Evolutionary conservation across 1,140 invertebrate genomes (phyloP).

Genomic region (Copidosoma floridanum): DNA sequence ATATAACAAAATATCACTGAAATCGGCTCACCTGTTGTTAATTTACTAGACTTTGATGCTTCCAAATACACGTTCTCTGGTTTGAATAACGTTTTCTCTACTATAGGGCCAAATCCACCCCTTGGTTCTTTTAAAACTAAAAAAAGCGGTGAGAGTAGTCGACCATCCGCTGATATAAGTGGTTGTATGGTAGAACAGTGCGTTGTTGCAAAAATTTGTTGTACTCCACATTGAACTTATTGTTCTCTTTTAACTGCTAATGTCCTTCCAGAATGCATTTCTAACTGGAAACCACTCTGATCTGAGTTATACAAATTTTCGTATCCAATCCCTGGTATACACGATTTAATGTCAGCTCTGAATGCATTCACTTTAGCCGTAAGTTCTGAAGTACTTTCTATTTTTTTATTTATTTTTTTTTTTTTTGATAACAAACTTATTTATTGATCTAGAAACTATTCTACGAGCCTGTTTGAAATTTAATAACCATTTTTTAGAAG

Average conservation of each 20-base stretch:
- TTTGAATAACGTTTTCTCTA: slow-evolving; percentile 16
- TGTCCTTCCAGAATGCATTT: slow-evolving; percentile 23
- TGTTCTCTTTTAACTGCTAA: no score
- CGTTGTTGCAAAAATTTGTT: slow-evolving; percentile 6
- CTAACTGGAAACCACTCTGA: slow-evolving; percentile 23
- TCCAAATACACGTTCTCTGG: no score
- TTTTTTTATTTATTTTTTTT: background rate
- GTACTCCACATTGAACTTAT: slow-evolving; percentile 22
- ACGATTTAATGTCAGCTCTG: background rate
- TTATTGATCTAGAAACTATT: background rate
- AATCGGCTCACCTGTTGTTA: no score
- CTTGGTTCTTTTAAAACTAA: slow-evolving; percentile 21
- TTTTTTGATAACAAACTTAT: background rate
- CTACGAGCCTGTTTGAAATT: no score
- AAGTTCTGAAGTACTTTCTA: no score
- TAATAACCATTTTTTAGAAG: background rate
- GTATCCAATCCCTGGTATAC: background rate
- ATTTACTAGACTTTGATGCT: no score
- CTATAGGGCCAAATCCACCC: slow-evolving; percentile 18
- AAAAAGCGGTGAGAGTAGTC: slow-evolving; percentile 21
- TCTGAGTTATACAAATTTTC: slow-evolving; percentile 21
- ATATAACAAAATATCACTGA: no score
- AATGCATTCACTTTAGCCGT: no score
- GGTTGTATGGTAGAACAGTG: slow-evolving; percentile 25
- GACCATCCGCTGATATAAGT: no score